These are phyloP conservation scores for Nannoperca obscura DNA, from an alignment of 2,797 vertebrate species.

Conservation along the genomic window DNA sequence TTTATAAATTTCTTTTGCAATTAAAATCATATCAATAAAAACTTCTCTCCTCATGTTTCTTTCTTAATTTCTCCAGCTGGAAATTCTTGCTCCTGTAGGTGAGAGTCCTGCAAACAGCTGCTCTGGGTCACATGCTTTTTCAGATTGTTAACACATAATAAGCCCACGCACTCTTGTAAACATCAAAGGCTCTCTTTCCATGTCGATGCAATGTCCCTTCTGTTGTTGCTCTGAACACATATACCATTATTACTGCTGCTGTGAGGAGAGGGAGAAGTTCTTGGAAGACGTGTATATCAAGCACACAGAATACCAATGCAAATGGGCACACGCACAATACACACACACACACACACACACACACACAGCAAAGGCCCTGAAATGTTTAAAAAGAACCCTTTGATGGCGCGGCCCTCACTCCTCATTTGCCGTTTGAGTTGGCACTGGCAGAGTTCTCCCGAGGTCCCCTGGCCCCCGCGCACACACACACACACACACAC, in stretches of 20 bases:
- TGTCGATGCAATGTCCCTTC: conserved; percentile 11
- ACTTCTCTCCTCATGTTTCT: not conserved
- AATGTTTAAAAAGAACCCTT: conserved; percentile 75
- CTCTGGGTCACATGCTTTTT: conserved; percentile 63
- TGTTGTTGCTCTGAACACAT: conserved; percentile 50
- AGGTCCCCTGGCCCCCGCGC: conserved; percentile 48
- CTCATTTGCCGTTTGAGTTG: conserved; percentile 81
- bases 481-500: conserved; percentile 26
- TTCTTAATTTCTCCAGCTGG: conserved; percentile 24
- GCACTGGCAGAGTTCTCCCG: conserved; percentile 70
- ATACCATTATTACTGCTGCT: conserved; percentile 38
- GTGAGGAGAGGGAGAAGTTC: conserved; percentile 39
- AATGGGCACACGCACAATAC: not conserved
- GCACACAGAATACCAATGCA: conserved; percentile 11
- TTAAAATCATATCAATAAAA: not conserved
- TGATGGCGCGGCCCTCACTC: conserved; percentile 70
- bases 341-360: not conserved
- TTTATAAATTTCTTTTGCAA: not conserved
- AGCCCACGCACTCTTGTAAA: conserved; percentile 50
- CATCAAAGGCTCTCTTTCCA: conserved; percentile 62
- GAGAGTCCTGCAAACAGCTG: conserved; percentile 69
- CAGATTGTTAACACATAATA: conserved; percentile 70
- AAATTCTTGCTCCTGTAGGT: conserved; percentile 51
- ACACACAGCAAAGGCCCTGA: conserved; percentile 50
- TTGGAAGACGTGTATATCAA: conserved; percentile 29